These are phyloP conservation scores for Cantharis lateralis DNA, from an alignment of 2,888 invertebrate species.

Conservation along the genomic window DNA sequence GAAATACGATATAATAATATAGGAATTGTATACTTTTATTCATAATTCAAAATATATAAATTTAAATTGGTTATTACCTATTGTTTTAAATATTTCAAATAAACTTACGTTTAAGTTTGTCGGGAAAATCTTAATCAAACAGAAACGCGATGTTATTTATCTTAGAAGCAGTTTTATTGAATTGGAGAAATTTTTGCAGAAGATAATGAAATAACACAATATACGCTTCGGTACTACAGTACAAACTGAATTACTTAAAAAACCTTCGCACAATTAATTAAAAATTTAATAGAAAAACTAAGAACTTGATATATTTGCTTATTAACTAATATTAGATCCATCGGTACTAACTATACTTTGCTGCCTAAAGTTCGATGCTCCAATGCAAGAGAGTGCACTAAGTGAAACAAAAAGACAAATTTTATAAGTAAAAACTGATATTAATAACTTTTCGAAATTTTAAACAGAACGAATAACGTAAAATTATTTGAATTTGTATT, in stretches of 20 bases:
- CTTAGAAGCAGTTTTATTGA: not conserved
- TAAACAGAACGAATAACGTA: too few relatives aligned
- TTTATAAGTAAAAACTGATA: too few relatives aligned
- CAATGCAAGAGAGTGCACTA: too few relatives aligned
- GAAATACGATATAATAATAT: constrained; percentile 34
- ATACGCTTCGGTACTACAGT: not conserved
- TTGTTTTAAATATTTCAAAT: not conserved
- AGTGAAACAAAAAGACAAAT: too few relatives aligned
- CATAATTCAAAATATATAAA: constrained; percentile 29
- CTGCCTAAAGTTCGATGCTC: too few relatives aligned
- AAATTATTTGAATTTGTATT: too few relatives aligned
- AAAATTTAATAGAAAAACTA: too few relatives aligned
- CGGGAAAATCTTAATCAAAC: not conserved
- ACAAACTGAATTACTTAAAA: not conserved
- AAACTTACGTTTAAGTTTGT: constrained; percentile 3
- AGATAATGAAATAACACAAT: not conserved
- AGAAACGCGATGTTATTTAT: not conserved
- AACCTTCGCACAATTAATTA: not conserved
- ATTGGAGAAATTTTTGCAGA: not conserved
- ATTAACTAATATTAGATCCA: too few relatives aligned
- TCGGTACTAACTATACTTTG: too few relatives aligned
- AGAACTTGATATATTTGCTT: too few relatives aligned
- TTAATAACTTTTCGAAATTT: too few relatives aligned
- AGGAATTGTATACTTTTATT: constrained; percentile 23
- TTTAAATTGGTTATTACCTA: constrained; percentile 28